Evolutionary conservation across 1,140 invertebrate genomes (phyloP).

Genomic region (Platorchestia sp.): DNA sequence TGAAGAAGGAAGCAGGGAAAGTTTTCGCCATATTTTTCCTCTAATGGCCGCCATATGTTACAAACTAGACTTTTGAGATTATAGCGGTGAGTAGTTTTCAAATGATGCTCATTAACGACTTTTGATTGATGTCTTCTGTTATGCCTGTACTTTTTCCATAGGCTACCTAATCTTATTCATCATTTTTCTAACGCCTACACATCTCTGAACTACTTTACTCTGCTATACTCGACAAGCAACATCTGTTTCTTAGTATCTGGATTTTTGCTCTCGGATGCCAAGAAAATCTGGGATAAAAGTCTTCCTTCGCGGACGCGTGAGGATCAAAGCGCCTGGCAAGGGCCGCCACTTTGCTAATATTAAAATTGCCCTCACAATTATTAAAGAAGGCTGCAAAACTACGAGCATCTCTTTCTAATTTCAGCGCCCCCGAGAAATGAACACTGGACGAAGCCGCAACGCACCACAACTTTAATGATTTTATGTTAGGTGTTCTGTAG

Average conservation of each 20-base stretch:
- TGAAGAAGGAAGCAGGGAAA: not conserved
- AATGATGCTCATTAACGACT: not conserved
- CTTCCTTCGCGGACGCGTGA: not conserved
- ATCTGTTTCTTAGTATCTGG: not conserved
- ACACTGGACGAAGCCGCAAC: not conserved
- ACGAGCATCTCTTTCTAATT: conserved; percentile 19
- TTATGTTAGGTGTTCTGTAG: not conserved
- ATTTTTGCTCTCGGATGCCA: not conserved
- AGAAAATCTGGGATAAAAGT: not conserved
- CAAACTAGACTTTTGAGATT: not conserved
- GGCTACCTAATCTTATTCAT: not conserved
- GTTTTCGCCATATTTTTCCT: not conserved
- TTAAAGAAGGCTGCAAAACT: conserved; percentile 45
- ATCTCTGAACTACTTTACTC: not conserved
- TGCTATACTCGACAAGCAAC: not conserved
- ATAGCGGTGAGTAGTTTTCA: not conserved
- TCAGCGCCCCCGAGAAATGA: conserved; percentile 38
- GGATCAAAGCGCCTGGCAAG: not conserved
- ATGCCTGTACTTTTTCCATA: not conserved
- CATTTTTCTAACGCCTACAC: not conserved
- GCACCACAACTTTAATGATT: not conserved
- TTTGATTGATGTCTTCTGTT: not conserved
- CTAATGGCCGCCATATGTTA: not conserved
- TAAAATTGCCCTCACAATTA: conserved; percentile 50
- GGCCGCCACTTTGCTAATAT: conserved; percentile 46